Evolutionary conservation across 2,888 invertebrate species (phyloP).

Genomic region (Thymelicus sylvestris): DNA sequence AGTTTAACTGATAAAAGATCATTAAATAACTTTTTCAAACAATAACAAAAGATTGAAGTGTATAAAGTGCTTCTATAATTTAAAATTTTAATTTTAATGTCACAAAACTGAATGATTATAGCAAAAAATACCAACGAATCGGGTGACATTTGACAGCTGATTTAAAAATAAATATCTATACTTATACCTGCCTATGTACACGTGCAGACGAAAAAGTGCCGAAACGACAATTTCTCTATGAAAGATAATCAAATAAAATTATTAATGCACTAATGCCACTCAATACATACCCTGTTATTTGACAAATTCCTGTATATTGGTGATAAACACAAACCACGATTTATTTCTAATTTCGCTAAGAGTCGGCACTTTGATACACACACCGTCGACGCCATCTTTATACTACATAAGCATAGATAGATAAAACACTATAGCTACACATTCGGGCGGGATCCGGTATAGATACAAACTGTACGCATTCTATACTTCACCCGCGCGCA

Average conservation of each 20-base stretch:
- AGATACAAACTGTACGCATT: neutral
- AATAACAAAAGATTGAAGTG: slow-evolving; percentile 15
- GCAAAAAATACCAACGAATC: slow-evolving; percentile 23
- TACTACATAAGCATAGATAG: slow-evolving; percentile 60
- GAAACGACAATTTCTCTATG: slow-evolving; percentile 63
- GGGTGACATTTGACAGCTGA: slow-evolving; percentile 74
- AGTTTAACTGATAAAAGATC: neutral
- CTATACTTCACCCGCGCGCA: slow-evolving; percentile 41
- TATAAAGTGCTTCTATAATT: neutral
- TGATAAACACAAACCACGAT: slow-evolving; percentile 84
- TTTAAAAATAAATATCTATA: slow-evolving; percentile 56
- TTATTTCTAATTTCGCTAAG: slow-evolving; percentile 85
- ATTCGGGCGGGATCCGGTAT: slow-evolving; percentile 6
- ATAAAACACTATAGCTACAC: slow-evolving; percentile 5
- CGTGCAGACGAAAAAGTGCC: slow-evolving; percentile 64
- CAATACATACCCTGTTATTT: slow-evolving; percentile 76
- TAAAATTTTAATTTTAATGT: neutral
- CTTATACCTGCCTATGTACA: slow-evolving; percentile 57
- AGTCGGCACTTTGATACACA: slow-evolving; percentile 86
- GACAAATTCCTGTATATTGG: slow-evolving; percentile 79
- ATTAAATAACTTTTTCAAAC: slow-evolving; percentile 1
- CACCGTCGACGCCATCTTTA: slow-evolving; percentile 86
- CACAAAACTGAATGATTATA: neutral
- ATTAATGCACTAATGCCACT: slow-evolving; percentile 47
- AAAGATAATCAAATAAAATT: slow-evolving; percentile 55